These are phyloP conservation scores for Phylloscopus trochiloides DNA, from an alignment of 2,113 vertebrate genomes.

Conservation along the genomic window DNA sequence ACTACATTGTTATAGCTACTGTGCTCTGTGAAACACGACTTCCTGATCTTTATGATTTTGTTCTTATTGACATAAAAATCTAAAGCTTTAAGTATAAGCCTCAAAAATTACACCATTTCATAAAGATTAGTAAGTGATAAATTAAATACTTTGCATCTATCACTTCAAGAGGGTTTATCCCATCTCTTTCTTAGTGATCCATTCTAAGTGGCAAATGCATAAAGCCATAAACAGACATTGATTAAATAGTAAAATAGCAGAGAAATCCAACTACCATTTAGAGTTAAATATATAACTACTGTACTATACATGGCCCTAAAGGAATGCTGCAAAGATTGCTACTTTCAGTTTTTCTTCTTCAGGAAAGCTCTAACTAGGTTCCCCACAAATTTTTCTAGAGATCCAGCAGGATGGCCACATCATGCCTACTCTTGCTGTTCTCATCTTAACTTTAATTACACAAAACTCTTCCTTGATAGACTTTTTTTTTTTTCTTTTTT, in stretches of 20 bases:
- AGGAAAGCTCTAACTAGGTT: neutral
- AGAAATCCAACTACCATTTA: neutral
- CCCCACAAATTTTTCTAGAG: neutral
- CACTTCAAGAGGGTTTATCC: neutral
- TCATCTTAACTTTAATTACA: neutral
- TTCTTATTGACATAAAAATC: neutral
- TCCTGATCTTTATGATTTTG: neutral
- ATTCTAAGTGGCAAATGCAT: neutral
- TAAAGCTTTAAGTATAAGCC: neutral
- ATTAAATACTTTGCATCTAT: neutral
- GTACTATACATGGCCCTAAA: neutral
- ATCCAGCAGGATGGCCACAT: neutral
- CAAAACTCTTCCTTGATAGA: neutral
- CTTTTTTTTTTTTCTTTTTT: neutral
- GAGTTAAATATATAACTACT: neutral
- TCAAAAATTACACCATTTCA: neutral
- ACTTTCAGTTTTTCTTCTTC: neutral
- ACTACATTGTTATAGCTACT: neutral
- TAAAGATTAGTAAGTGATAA: neutral
- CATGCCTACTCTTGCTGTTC: neutral
- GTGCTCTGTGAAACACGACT: neutral
- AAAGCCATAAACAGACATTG: neutral
- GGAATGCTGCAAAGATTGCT: neutral
- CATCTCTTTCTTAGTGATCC: neutral
- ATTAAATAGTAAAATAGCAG: neutral